Evolutionary conservation across 1,140 invertebrate species (phyloP), one percentile per base, ranked within the genome.

Genomic region (Delia radicum): DNA sequence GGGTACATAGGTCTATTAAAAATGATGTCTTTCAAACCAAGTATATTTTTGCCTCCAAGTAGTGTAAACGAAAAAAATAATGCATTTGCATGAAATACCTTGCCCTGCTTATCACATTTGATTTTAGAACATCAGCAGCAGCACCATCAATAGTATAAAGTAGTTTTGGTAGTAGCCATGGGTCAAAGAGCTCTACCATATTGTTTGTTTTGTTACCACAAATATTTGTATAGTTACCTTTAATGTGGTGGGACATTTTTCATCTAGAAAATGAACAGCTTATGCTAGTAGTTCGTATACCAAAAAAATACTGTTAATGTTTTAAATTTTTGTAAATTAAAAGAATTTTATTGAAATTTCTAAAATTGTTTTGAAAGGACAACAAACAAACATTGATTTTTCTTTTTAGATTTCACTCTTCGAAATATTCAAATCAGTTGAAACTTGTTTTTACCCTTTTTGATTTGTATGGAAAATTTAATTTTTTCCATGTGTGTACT

Each of bases 201-300:
- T 31, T 69, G 65, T 69, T 69, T 69, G 29, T 69, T 31, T 69
- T 69, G 29, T 69, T 69, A 21, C 65, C 65, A 69, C 65, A 69
- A 69, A 69, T 69, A 69, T 69, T 69, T 69, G 65, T 69, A 33
- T 69, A 69, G 65, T 69, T 69, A 69, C 65, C 65, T 69, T 69
- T 69, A 69, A 69, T 69, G 65, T 69, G 65, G 65, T 69, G 65
- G 65, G 15, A 69, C 29, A 69, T 69, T 33, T 55, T 55, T 55
- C 48, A 21, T 7, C 18, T 21, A 7, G n/a, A 55, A 55, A 55
- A 55, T 69, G 24, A 31, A 2, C 65, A 31, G 18, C 29, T 33
- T 27, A 65, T 29, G 27, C n/a, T n/a, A n/a, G n/a, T n/a, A n/a
- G n/a, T n/a, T n/a, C n/a, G n/a, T n/a, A n/a, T n/a, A n/a, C 33